These are phyloP conservation scores for Drosophila lacertosa DNA, from an alignment of 1,140 invertebrate species.

Conservation along the genomic window DNA sequence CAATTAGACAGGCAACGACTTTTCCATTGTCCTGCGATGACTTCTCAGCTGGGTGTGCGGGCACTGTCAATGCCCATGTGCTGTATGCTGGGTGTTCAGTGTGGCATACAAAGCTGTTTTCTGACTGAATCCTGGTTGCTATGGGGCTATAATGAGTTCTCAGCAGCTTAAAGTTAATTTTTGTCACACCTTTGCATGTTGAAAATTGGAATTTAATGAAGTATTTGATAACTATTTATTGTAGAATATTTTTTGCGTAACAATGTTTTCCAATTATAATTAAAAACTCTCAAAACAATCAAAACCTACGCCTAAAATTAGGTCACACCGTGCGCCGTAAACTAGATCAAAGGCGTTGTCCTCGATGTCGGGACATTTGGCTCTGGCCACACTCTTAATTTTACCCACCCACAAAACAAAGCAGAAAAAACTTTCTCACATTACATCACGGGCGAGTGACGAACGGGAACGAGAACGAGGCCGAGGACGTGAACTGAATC, in stretches of 20 bases:
- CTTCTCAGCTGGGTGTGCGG: constrained; percentile 47
- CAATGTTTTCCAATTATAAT: too few relatives aligned
- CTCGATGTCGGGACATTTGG: constrained; percentile 13
- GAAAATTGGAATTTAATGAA: neutral
- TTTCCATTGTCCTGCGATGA: constrained; percentile 75
- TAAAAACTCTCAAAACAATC: neutral
- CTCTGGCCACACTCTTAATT: constrained; percentile 17
- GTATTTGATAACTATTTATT: too few relatives aligned
- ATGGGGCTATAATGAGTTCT: constrained; percentile 25
- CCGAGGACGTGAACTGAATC: constrained; percentile 41
- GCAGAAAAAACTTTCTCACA: constrained; percentile 72
- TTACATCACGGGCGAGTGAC: constrained; percentile 68
- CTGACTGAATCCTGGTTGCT: constrained; percentile 14
- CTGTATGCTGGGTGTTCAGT: constrained; percentile 30
- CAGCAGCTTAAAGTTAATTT: constrained; percentile 6
- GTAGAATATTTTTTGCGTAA: too few relatives aligned
- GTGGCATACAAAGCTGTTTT: constrained; percentile 45
- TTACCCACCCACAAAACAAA: constrained; percentile 27
- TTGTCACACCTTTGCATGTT: neutral
- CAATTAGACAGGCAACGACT: constrained; percentile 77
- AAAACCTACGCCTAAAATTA: neutral
- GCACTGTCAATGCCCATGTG: neutral
- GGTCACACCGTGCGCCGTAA: neutral
- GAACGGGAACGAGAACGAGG: constrained; percentile 34
- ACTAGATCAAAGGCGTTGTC: constrained; percentile 65